phyloP scores from a whole-genome alignment of 2,888 invertebrate species.

The Cataglyphis livida region DNA sequence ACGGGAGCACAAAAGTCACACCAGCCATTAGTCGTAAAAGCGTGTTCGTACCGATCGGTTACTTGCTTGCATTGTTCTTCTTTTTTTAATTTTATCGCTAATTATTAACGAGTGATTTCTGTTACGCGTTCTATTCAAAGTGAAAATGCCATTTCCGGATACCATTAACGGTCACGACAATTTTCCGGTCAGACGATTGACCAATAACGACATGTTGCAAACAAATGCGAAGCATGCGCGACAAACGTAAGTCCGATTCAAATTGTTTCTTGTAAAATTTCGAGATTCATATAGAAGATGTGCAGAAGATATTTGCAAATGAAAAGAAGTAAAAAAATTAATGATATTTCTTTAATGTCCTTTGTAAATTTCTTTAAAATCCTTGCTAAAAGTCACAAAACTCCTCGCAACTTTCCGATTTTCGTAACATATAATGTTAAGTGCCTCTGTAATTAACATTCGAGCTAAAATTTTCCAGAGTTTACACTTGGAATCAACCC shows the following conservation, averaged over 20 bases:
- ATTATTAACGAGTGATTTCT: conserved; percentile 3
- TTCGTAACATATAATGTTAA: neutral
- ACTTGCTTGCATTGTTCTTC: neutral
- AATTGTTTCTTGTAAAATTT: neutral
- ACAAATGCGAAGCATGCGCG: conserved; percentile 75
- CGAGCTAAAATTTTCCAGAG: neutral
- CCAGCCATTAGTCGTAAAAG: conserved; percentile 53
- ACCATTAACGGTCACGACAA: conserved; percentile 71
- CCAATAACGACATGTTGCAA: conserved; percentile 78
- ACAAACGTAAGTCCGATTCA: conserved; percentile 63
- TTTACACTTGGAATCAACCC: neutral
- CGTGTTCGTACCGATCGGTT: conserved; percentile 21
- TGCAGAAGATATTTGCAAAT: neutral
- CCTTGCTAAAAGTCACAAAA: neutral
- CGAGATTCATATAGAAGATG: neutral
- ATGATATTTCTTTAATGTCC: neutral
- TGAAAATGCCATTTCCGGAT: conserved; percentile 78
- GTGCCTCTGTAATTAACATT: neutral
- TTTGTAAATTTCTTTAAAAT: neutral
- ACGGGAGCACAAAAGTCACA: conserved; percentile 49
- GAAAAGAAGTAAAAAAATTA: neutral
- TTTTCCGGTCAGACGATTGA: conserved; percentile 74
- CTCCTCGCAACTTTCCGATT: neutral
- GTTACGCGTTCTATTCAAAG: neutral
- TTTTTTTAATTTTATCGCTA: neutral